phyloP scores from a whole-genome alignment of 2,797 vertebrate species.

The Muscicapa striata region DNA sequence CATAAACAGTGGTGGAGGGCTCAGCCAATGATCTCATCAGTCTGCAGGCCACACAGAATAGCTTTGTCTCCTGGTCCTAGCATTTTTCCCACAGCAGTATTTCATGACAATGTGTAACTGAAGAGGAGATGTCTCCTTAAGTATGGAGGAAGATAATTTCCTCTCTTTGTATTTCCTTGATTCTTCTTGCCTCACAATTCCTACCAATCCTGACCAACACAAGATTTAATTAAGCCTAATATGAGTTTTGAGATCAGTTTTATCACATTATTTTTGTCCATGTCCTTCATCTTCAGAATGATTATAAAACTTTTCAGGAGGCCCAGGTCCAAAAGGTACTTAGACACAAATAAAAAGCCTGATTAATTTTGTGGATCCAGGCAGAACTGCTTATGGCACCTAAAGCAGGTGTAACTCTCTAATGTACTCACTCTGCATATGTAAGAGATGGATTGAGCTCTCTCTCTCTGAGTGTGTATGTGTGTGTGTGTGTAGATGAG shows the following conservation, averaged over 20 bases:
- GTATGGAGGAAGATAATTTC: not conserved
- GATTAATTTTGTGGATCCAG: not conserved
- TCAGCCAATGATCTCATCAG: not conserved
- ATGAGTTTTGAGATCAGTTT: not conserved
- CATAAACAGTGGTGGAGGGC: rapidly evolving
- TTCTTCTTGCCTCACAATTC: not conserved
- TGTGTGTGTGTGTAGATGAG: not conserved
- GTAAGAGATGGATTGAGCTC: not conserved
- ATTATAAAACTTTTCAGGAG: not conserved
- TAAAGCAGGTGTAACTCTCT: not conserved
- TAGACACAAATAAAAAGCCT: not conserved
- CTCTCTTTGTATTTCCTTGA: not conserved
- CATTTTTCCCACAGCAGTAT: not conserved
- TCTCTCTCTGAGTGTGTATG: too few relatives aligned
- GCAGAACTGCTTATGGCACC: not conserved
- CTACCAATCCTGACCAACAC: not conserved
- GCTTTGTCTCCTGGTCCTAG: not conserved
- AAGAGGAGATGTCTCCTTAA: not conserved
- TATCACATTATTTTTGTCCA: not conserved
- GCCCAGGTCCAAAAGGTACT: not conserved
- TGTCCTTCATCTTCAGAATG: not conserved
- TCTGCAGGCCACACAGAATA: not conserved
- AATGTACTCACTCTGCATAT: not conserved
- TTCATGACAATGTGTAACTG: not conserved
- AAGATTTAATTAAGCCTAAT: not conserved